These are phyloP conservation scores for Drosophila lacicola DNA, from an alignment of 2,888 invertebrate genomes.

Conservation along the genomic window DNA sequence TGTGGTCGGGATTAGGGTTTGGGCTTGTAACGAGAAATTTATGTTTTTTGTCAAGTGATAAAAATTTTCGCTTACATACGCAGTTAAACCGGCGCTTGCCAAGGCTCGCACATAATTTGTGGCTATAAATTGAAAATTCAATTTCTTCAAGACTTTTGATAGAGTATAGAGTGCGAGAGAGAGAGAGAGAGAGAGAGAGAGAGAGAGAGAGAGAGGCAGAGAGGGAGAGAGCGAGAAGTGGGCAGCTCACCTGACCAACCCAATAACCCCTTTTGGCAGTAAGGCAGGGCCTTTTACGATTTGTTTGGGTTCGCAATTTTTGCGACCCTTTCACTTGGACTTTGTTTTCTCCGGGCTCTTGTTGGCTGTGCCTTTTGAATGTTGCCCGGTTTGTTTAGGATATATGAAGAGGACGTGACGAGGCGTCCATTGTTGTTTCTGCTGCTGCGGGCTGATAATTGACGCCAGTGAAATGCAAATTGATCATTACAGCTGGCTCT, in stretches of 20 bases:
- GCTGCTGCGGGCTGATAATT: conserved; percentile 61
- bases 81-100: conserved; percentile 58
- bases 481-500: conserved; percentile 75
- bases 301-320: conserved; percentile 71
- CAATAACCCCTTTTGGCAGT: conserved; percentile 3
- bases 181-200: neutral
- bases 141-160: conserved; percentile 69
- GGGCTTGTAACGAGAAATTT: conserved; percentile 70
- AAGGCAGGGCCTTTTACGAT: conserved; percentile 63
- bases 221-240: neutral
- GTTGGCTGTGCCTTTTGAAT: conserved; percentile 18
- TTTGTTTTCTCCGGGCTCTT: conserved; percentile 29
- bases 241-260: conserved; percentile 38
- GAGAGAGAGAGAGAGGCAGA: neutral
- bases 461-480: conserved; percentile 76
- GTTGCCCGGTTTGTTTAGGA: conserved; percentile 54
- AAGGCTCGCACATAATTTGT: conserved; percentile 68
- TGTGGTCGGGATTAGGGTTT: neutral
- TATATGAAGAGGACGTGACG: conserved; percentile 56
- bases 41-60: conserved; percentile 82
- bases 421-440: conserved; percentile 35
- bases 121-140: conserved; percentile 81
- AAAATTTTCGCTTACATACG: conserved; percentile 81
- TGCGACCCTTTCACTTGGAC: conserved; percentile 40
- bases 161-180: neutral